Conservation (phyloP, 1,140 invertebrate species). For the Cyclargus thomasi region DNA sequence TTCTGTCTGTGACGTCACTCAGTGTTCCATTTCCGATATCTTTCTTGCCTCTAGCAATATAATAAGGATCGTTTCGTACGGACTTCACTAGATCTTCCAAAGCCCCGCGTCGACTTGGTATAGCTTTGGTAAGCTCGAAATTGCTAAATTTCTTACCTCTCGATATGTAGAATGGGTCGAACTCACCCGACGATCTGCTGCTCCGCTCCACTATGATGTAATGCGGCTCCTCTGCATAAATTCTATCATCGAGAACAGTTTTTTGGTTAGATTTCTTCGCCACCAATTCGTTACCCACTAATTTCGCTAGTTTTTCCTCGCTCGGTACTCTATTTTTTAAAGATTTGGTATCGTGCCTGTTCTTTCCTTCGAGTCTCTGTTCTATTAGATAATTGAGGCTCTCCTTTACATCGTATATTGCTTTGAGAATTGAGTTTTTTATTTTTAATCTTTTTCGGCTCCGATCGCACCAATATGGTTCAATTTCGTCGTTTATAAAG, state of each 20-base stretch:
- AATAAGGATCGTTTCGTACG: conserved; percentile 64
- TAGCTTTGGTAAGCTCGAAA: conserved; percentile 33
- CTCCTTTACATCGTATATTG: conserved; percentile 42
- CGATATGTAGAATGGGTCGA: conserved; percentile 61
- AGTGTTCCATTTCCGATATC: conserved; percentile 28
- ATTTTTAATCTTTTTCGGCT: conserved; percentile 41
- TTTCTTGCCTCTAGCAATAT: conserved; percentile 65
- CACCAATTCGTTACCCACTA: conserved; percentile 18
- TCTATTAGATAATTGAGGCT: conserved; percentile 40
- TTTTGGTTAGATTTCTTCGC: conserved; percentile 38
- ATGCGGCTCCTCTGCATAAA: conserved; percentile 63
- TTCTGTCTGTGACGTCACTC: conserved; percentile 30
- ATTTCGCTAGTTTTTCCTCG: neutral
- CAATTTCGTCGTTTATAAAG: conserved; percentile 28
- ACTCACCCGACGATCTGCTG: conserved; percentile 57
- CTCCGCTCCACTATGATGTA: conserved; percentile 62
- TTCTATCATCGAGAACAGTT: conserved; percentile 50
- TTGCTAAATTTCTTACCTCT: conserved; percentile 58
- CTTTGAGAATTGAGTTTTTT: conserved; percentile 42
- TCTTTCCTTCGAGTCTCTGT: neutral
- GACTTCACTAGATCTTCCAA: conserved; percentile 63
- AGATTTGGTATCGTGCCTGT: neutral
- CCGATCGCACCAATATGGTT: conserved; percentile 40
- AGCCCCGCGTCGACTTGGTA: conserved; percentile 51
- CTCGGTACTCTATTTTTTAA: neutral